Percentiles rank a stretch among this genome's conserved stretches.
Evolutionary conservation across 1,140 invertebrate genomes (phyloP).

Genomic region (Ooceraea biroi): DNA sequence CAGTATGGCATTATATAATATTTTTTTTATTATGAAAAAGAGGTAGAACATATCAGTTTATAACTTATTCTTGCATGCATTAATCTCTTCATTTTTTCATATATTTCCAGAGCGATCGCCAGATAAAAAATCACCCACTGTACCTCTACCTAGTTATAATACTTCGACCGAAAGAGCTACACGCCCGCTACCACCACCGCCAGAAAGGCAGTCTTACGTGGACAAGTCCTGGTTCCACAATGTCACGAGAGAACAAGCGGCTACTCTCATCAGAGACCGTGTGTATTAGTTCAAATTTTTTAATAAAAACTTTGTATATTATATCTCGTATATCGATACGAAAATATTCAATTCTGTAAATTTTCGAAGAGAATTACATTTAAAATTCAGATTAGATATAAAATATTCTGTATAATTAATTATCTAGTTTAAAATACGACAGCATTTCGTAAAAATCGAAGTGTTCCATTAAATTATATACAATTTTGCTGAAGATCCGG

Average conservation of each 20-base stretch:
- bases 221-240: slow-evolving; percentile 85
- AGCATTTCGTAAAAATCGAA: neutral
- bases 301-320: slow-evolving; percentile 18
- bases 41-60: too few species aligned
- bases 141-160: slow-evolving; percentile 79
- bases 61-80: neutral
- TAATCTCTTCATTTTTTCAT: neutral
- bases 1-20: neutral
- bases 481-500: neutral
- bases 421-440: neutral
- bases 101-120: slow-evolving; percentile 81
- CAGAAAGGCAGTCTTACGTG: slow-evolving; percentile 79
- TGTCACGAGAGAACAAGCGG: slow-evolving; percentile 82
- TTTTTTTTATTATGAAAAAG: neutral
- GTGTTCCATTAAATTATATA: neutral
- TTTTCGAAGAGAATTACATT: slow-evolving; percentile 11
- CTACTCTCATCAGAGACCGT: slow-evolving; percentile 82
- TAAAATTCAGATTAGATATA: neutral
- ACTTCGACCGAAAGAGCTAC: slow-evolving; percentile 80
- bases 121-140: slow-evolving; percentile 82
- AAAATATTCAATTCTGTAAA: neutral
- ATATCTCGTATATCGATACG: neutral
- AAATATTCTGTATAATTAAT: neutral
- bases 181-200: slow-evolving; percentile 82
- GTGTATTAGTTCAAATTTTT: slow-evolving; percentile 64